A percentile compares a stretch with the other conserved stretches of the same genome.
Conservation (phyloP, 2,797 vertebrate species). For the Galago senegalensis region DNA sequence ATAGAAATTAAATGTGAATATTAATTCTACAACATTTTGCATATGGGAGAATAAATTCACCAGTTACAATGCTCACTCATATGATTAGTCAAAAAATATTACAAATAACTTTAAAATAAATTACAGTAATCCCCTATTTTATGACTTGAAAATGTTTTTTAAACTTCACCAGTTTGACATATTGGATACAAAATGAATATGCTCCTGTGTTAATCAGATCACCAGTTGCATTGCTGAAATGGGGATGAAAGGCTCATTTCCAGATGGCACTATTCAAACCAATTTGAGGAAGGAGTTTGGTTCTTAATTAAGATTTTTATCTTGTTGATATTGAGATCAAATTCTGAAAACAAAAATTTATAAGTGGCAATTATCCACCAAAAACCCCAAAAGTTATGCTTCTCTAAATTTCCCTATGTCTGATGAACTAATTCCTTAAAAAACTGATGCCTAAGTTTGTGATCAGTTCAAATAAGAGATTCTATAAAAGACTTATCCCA, state of each 20-base stretch:
- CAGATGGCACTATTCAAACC: neutral
- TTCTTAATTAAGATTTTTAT: conserved; percentile 39
- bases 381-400: neutral
- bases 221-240: neutral
- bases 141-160: neutral
- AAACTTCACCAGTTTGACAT: neutral
- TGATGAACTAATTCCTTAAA: conserved; percentile 37
- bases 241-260: neutral
- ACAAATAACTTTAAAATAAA: conserved; percentile 32
- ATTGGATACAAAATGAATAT: neutral
- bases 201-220: neutral
- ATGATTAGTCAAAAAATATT: neutral
- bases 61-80: neutral
- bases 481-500: neutral
- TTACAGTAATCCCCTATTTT: neutral
- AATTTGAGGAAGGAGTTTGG: neutral
- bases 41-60: neutral
- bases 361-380: neutral
- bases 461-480: neutral
- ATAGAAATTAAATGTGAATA: neutral
- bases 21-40: neutral
- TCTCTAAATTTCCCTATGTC: neutral
- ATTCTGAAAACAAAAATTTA: neutral
- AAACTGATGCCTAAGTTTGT: conserved; percentile 1
- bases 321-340: neutral